phyloP scores from a whole-genome alignment of 2,113 vertebrate genomes.

The Thunnus maccoyii region DNA sequence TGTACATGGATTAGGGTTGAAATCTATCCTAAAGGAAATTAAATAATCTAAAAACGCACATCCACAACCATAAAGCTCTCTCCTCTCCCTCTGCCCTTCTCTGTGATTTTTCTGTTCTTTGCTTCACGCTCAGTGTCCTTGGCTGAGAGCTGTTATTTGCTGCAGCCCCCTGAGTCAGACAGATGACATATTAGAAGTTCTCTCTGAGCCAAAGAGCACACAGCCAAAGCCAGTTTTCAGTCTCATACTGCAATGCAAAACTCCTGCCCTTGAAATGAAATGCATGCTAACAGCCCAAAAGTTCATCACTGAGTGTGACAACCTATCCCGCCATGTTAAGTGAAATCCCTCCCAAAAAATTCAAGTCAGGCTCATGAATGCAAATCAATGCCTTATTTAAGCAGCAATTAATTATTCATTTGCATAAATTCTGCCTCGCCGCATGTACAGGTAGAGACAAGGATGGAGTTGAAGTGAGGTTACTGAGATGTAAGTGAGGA shows the following conservation, averaged over 20 bases:
- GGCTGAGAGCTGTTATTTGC: slow-evolving; percentile 54
- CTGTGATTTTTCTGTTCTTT: slow-evolving; percentile 12
- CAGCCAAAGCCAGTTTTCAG: slow-evolving; percentile 20
- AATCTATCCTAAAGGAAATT: background rate
- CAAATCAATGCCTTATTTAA: slow-evolving; percentile 64
- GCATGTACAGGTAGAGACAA: slow-evolving; percentile 5
- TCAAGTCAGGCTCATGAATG: slow-evolving; percentile 61
- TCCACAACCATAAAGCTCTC: slow-evolving; percentile 2
- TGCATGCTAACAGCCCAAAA: slow-evolving; percentile 11
- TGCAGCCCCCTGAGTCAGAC: slow-evolving; percentile 63
- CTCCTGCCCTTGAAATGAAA: slow-evolving; percentile 54
- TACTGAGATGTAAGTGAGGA: slow-evolving; percentile 9
- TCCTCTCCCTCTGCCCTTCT: slow-evolving; percentile 9
- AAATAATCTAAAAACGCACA: background rate
- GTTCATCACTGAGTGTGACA: slow-evolving; percentile 35
- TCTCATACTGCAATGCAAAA: slow-evolving; percentile 55
- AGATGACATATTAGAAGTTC: slow-evolving; percentile 65
- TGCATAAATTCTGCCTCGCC: slow-evolving; percentile 41
- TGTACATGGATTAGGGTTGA: background rate
- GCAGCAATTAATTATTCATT: slow-evolving; percentile 70
- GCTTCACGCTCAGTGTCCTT: slow-evolving; percentile 35
- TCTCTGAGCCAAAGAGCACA: slow-evolving; percentile 44
- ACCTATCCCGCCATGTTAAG: slow-evolving; percentile 18
- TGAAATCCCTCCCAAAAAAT: background rate
- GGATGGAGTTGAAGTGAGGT: slow-evolving; percentile 28